A percentile compares a stretch with the other conserved stretches of the same genome.
These are phyloP conservation scores for Chironex yamaguchii DNA, from an alignment of 30 jellyfish, hydroid and myxozoan genomes.

Conservation along the genomic window DNA sequence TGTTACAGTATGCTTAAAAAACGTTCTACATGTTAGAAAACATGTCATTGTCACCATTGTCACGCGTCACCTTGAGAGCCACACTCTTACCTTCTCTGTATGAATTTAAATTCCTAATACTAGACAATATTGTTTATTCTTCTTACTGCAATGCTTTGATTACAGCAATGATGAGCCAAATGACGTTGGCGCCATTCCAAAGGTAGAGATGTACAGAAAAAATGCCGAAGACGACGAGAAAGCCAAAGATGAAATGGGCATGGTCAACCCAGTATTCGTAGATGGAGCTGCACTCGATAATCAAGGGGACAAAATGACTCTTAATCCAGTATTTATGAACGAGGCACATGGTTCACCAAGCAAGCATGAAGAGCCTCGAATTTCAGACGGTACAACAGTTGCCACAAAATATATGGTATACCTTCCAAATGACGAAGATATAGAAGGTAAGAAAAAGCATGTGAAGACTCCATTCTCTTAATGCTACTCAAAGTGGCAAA, in stretches of 20 bases:
- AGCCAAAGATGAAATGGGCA: background rate
- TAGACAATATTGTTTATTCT: no score
- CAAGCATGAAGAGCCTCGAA: background rate
- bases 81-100: no score
- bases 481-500: no score
- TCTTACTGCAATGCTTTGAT: no score
- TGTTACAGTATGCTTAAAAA: no score
- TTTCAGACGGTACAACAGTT: constrained; percentile 14
- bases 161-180: no score
- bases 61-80: no score
- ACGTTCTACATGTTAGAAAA: no score
- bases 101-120: no score
- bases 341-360: constrained; percentile 37
- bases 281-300: constrained; percentile 13
- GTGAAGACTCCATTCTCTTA: no score
- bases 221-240: background rate
- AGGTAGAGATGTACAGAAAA: background rate
- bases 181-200: background rate
- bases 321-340: constrained; percentile 16
- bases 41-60: no score
- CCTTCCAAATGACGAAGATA: constrained; percentile 21
- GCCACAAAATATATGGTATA: constrained; percentile 32
- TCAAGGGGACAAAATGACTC: constrained; percentile 32
- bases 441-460: constrained; percentile 4
- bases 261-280: constrained; percentile 5